phyloP scores from a whole-genome alignment of 2,113 vertebrate species.

The Melanocharis versteri region DNA sequence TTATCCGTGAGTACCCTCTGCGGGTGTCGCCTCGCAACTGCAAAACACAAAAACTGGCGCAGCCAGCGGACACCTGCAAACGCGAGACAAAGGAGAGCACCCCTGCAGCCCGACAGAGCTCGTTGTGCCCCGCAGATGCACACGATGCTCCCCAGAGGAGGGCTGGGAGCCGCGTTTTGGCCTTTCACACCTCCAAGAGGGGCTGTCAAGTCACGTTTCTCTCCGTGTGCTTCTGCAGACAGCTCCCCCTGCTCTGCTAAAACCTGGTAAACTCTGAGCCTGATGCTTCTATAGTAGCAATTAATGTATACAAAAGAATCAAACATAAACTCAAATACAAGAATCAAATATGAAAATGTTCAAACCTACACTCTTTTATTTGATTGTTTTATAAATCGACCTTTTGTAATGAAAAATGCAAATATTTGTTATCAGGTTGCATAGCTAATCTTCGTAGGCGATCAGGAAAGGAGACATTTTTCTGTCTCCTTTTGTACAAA shows the following conservation, averaged over 20 bases:
- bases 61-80: accelerated
- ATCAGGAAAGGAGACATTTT: not conserved
- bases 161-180: not conserved
- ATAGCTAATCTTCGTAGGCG: not conserved
- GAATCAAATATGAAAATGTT: not conserved
- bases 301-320: not conserved
- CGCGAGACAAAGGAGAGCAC: accelerated
- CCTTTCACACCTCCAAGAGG: not conserved
- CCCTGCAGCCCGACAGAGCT: too few species aligned
- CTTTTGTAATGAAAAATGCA: not conserved
- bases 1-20: not conserved
- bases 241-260: not conserved
- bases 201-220: accelerated
- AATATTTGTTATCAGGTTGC: not conserved
- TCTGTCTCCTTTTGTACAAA: not conserved
- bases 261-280: accelerated
- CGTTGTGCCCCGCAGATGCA: accelerated
- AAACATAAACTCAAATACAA: too few species aligned
- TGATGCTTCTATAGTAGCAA: not conserved
- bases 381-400: not conserved
- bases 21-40: accelerated
- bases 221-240: accelerated
- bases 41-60: too few species aligned
- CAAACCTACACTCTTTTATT: not conserved
- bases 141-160: not conserved